phyloP scores from a whole-genome alignment of 2,888 invertebrate genomes.

The Nysson spinosus region DNA sequence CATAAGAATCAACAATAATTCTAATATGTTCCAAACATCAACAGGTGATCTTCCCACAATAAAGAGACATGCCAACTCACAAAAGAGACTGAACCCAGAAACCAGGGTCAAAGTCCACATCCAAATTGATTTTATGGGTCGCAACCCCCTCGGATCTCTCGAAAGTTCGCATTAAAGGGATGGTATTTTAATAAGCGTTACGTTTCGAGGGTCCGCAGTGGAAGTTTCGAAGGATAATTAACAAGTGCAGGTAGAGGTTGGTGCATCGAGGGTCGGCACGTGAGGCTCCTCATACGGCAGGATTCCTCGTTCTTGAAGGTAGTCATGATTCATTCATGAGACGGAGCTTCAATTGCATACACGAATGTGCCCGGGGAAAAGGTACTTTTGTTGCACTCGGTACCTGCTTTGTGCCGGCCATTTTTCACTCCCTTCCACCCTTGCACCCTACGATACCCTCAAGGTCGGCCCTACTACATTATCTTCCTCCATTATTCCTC shows the following conservation, averaged over 20 bases:
- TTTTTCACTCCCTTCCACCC: slow-evolving; percentile 28
- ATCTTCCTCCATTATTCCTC: slow-evolving; percentile 1
- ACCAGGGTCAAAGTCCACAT: background rate
- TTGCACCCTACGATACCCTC: slow-evolving; percentile 17
- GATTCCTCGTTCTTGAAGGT: slow-evolving; percentile 46
- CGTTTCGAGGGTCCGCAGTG: slow-evolving; percentile 24
- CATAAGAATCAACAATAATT: no score
- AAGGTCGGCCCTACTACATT: slow-evolving; percentile 29
- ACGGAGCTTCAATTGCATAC: slow-evolving; percentile 39
- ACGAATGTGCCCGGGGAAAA: slow-evolving; percentile 35
- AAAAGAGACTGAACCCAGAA: background rate
- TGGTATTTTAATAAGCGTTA: slow-evolving; percentile 53
- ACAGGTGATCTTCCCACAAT: no score
- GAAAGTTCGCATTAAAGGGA: slow-evolving; percentile 42
- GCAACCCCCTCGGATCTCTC: slow-evolving; percentile 13
- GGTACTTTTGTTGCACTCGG: slow-evolving; percentile 38
- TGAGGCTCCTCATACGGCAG: slow-evolving; percentile 42
- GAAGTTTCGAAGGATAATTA: slow-evolving; percentile 46
- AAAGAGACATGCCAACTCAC: no score
- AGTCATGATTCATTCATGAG: slow-evolving; percentile 57
- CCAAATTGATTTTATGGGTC: slow-evolving; percentile 31
- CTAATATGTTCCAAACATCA: no score
- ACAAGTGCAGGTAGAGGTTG: slow-evolving; percentile 45
- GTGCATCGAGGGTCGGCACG: slow-evolving; percentile 45
- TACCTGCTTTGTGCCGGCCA: slow-evolving; percentile 19